Percentiles rank a stretch among this genome's conserved stretches.
Evolutionary conservation across 2,888 invertebrate species (phyloP).

Genomic region (Rhabditophanes sp.): DNA sequence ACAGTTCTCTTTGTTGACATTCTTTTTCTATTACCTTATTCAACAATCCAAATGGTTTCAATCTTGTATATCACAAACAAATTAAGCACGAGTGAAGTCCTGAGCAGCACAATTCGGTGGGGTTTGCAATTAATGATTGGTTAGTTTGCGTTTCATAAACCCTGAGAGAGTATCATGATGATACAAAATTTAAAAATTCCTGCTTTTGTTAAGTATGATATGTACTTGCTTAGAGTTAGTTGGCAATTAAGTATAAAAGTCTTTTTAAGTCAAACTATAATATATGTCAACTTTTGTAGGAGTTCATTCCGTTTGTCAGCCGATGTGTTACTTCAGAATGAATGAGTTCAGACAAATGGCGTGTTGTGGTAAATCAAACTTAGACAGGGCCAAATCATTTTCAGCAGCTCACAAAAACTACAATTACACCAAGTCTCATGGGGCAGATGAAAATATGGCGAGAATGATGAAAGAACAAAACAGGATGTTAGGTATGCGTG

Average conservation of each 20-base stretch:
- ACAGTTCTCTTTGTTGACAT: slow-evolving; percentile 40
- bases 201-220: background rate
- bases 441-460: no score
- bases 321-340: slow-evolving; percentile 41
- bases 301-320: slow-evolving; percentile 42
- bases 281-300: slow-evolving; percentile 14
- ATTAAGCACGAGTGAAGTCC: slow-evolving; percentile 13
- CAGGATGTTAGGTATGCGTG: no score
- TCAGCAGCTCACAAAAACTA: no score
- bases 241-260: background rate
- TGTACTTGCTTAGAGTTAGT: slow-evolving; percentile 1
- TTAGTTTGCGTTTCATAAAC: slow-evolving; percentile 6
- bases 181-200: background rate
- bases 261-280: background rate
- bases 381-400: no score
- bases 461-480: no score
- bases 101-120: slow-evolving; percentile 34
- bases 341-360: slow-evolving; percentile 42
- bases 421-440: no score
- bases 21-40: slow-evolving; percentile 41
- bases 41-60: slow-evolving; percentile 33
- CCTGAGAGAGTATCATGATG: background rate
- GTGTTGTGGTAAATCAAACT: no score
- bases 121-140: slow-evolving; percentile 21
- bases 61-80: slow-evolving; percentile 36